These are phyloP conservation scores for Halichondria panicea DNA, from an alignment of 37 sponge, comb jelly and placozoan genomes.

Conservation along the genomic window DNA sequence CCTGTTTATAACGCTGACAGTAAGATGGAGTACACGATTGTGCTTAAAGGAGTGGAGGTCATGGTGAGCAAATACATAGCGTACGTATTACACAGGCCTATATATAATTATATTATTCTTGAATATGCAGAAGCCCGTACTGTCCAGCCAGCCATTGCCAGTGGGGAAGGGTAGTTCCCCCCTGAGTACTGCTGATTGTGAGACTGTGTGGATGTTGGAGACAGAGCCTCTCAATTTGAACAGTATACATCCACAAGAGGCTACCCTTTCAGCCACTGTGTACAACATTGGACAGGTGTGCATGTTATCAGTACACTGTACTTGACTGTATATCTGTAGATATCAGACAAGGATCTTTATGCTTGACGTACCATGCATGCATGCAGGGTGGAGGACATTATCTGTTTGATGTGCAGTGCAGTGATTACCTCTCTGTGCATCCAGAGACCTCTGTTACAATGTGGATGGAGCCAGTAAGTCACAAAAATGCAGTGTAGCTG, in stretches of 20 bases:
- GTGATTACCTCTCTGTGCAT: not conserved
- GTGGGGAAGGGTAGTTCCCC: not conserved
- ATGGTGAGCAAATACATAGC: not conserved
- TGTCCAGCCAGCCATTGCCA: not conserved
- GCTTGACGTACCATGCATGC: not conserved
- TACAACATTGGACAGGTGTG: constrained; percentile 32
- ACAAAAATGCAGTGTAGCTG: not conserved
- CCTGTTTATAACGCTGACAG: not conserved
- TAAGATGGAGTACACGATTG: not conserved
- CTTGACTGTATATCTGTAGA: not conserved
- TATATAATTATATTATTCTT: not conserved
- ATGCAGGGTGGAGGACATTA: constrained; percentile 36
- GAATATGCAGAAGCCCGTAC: not conserved
- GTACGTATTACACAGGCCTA: not conserved
- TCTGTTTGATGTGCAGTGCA: constrained; percentile 28
- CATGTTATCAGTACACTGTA: not conserved
- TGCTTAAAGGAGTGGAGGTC: not conserved
- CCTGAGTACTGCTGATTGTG: not conserved
- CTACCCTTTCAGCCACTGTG: constrained; percentile 10
- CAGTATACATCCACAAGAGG: not conserved
- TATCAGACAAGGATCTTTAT: not conserved
- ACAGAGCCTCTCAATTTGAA: not conserved
- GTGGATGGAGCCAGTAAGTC: constrained; percentile 37
- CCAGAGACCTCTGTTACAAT: not conserved
- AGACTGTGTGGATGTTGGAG: not conserved